phyloP scores from a whole-genome alignment of 2,113 vertebrate species.

The Anas platyrhynchos region DNA sequence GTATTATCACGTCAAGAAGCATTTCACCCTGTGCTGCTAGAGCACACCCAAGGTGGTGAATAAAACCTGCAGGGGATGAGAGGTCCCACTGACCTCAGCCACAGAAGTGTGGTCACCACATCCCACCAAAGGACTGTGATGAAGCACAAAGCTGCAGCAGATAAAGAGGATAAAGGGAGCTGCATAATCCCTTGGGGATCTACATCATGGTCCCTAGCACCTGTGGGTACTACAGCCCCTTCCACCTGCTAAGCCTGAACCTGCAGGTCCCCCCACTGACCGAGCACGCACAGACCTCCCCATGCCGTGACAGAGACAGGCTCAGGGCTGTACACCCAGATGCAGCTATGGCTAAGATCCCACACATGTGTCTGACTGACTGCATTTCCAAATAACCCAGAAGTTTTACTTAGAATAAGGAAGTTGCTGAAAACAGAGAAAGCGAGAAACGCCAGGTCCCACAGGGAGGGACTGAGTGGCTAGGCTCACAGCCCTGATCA shows the following conservation, averaged over 20 bases:
- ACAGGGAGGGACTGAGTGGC: not conserved
- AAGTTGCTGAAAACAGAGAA: slow-evolving; percentile 21
- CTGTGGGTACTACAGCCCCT: not conserved
- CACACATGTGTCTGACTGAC: not conserved
- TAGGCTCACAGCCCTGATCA: not conserved
- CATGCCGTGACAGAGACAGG: not conserved
- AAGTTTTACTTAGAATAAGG: slow-evolving; percentile 49
- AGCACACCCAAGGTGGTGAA: not conserved
- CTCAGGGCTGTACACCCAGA: not conserved
- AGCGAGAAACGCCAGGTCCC: slow-evolving; percentile 1
- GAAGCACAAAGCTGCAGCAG: fast-evolving
- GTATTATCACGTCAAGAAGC: not conserved
- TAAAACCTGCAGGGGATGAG: not conserved
- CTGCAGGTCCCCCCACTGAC: not conserved
- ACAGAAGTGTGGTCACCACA: not conserved
- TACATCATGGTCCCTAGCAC: fast-evolving
- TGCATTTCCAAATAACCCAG: slow-evolving; percentile 29
- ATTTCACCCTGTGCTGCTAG: not conserved
- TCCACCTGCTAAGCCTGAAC: not conserved
- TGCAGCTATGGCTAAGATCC: slow-evolving; percentile 11
- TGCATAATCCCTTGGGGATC: not conserved
- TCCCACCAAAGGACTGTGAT: not conserved
- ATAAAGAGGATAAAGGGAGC: not conserved
- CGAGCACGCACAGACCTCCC: not conserved
- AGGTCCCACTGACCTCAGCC: not conserved